These are phyloP conservation scores for Caenorhabditis macrosperma DNA, from an alignment of 2,888 invertebrate species.

Conservation along the genomic window DNA sequence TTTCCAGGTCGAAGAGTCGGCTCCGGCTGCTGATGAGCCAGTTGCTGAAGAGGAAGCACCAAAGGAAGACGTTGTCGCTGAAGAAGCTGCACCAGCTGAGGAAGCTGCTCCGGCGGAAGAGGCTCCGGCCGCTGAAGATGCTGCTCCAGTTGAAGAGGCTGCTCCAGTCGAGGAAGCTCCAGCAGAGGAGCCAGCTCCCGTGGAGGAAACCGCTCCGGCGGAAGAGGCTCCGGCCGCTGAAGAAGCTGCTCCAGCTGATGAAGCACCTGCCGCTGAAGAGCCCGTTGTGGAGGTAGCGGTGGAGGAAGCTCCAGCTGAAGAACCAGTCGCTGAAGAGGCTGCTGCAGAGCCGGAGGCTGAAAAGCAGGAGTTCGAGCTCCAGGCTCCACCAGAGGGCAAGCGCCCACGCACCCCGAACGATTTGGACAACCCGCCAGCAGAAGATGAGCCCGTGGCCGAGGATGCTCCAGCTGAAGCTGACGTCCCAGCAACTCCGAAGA, in stretches of 20 bases:
- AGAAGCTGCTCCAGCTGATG: slow-evolving; percentile 51
- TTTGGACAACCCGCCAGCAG: slow-evolving; percentile 68
- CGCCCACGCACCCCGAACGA: slow-evolving; percentile 79
- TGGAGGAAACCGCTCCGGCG: slow-evolving; percentile 44
- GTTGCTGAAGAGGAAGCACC: slow-evolving; percentile 23
- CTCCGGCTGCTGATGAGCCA: slow-evolving; percentile 38
- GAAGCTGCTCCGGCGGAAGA: slow-evolving; percentile 33
- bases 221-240: slow-evolving; percentile 54
- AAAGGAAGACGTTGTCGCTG: slow-evolving; percentile 40
- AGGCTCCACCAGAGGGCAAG: slow-evolving; percentile 77
- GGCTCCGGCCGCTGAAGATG: slow-evolving; percentile 3
- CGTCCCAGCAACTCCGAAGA: slow-evolving; percentile 67
- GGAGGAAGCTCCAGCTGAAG: slow-evolving; percentile 45
- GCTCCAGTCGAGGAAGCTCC: slow-evolving; percentile 56
- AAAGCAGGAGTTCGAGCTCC: slow-evolving; percentile 75
- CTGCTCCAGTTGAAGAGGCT: slow-evolving; percentile 43
- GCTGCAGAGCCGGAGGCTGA: slow-evolving; percentile 54
- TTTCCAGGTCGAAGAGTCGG: slow-evolving; percentile 46
- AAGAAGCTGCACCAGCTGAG: slow-evolving; percentile 49
- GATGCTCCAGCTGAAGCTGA: slow-evolving; percentile 56
- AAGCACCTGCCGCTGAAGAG: slow-evolving; percentile 53
- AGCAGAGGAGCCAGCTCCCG: slow-evolving; percentile 50
- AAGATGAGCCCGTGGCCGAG: slow-evolving; percentile 64
- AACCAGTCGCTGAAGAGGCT: slow-evolving; percentile 56
- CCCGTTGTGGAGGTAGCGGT: slow-evolving; percentile 42